A percentile compares a stretch with the other conserved stretches of the same genome.
phyloP scores from a whole-genome alignment of 2,888 invertebrate species.

The Pedicia rivosa region DNA sequence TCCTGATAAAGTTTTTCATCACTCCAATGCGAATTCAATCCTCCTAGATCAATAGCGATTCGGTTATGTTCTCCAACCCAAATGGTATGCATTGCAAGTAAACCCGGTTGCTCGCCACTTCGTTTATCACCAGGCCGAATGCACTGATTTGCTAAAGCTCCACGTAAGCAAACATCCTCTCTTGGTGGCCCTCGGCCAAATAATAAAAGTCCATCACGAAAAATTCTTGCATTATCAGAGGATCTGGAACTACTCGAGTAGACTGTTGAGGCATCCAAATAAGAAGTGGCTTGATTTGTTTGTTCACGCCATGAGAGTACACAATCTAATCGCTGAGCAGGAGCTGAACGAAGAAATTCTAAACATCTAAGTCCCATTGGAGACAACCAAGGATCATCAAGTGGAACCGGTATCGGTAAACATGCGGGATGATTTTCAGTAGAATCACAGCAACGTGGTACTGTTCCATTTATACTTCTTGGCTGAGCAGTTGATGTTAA shows the following conservation, averaged over 20 bases:
- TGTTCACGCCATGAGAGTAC: constrained; percentile 71
- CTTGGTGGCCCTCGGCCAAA: constrained; percentile 49
- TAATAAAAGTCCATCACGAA: constrained; percentile 50
- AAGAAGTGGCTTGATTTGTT: constrained; percentile 69
- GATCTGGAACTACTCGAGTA: constrained; percentile 63
- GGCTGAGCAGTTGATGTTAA: constrained; percentile 64
- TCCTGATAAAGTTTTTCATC: constrained; percentile 80
- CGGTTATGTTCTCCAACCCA: constrained; percentile 37
- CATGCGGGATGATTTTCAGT: constrained; percentile 66
- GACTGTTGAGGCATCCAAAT: constrained; percentile 64
- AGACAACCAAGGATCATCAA: constrained; percentile 55
- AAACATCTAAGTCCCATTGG: constrained; percentile 56
- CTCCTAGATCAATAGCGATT: constrained; percentile 52
- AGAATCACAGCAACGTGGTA: constrained; percentile 55
- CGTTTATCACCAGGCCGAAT: constrained; percentile 65
- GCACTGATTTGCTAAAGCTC: constrained; percentile 57
- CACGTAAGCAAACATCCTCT: constrained; percentile 54
- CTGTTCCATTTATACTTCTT: constrained; percentile 52
- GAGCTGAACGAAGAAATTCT: constrained; percentile 69
- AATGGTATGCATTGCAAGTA: constrained; percentile 29
- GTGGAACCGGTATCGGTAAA: constrained; percentile 59
- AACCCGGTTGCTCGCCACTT: constrained; percentile 62
- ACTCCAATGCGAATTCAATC: constrained; percentile 71
- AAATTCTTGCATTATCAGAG: constrained; percentile 56
- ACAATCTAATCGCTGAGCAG: constrained; percentile 65